Conservation (phyloP, 2,888 invertebrate genomes). For the Phrixothrix hirtus region DNA sequence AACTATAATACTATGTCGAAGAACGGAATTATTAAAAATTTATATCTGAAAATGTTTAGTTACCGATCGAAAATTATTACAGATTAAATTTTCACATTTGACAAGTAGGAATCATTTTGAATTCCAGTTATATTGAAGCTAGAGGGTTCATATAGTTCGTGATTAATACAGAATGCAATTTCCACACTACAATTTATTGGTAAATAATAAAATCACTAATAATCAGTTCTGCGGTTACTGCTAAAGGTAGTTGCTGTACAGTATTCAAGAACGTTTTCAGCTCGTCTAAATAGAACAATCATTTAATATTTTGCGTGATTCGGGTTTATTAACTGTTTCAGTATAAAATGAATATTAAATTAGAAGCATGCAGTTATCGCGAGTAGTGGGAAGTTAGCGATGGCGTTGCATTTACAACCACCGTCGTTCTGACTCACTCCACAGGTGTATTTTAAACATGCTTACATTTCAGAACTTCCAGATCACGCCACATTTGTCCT, state of each 20-base stretch:
- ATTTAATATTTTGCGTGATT: conserved; percentile 27
- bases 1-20: no score
- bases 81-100: no score
- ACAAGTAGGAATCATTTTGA: no score
- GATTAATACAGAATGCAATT: no score
- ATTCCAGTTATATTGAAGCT: no score
- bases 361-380: conserved; percentile 22
- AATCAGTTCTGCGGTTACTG: conserved; percentile 6
- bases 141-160: no score
- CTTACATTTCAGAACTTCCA: conserved; percentile 18
- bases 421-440: conserved; percentile 23
- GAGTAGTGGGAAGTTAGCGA: conserved; percentile 2
- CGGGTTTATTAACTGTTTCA: conserved; percentile 23
- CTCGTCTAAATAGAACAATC: conserved; percentile 23
- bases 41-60: no score
- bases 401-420: conserved; percentile 17
- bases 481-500: conserved; percentile 29
- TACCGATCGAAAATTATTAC: no score
- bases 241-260: conserved; percentile 5
- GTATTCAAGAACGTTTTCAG: conserved; percentile 8
- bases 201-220: conserved; percentile 23
- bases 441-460: conserved; percentile 19
- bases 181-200: conserved; percentile 18
- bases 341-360: conserved; percentile 29
- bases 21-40: no score